A percentile compares a stretch with the other conserved stretches of the same genome.
Conservation (phyloP, 2,797 vertebrate species). For the Oreonectes daqikongensis region DNA sequence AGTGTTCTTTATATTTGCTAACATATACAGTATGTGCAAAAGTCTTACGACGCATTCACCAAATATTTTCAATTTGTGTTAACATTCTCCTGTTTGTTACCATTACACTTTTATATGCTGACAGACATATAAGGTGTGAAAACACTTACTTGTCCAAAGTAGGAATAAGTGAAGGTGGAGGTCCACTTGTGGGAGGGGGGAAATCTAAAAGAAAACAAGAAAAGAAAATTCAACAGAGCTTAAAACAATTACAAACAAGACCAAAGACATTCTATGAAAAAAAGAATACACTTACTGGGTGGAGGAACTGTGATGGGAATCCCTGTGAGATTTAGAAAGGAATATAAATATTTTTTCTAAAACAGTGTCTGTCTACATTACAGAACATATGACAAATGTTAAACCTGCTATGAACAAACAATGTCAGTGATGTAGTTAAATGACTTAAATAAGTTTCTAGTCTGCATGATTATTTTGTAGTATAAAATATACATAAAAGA, state of each 20-base stretch:
- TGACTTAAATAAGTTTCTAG: background rate
- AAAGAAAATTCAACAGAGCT: background rate
- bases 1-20: background rate
- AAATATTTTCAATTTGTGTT: too few species aligned
- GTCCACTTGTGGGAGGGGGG: constrained; percentile 76
- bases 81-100: too few species aligned
- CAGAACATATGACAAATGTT: too few species aligned
- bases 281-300: constrained; percentile 61
- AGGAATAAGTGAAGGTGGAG: constrained; percentile 78
- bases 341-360: background rate
- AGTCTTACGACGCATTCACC: too few species aligned
- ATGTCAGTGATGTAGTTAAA: too few species aligned
- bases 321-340: constrained; percentile 62
- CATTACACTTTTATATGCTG: background rate
- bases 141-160: constrained; percentile 74
- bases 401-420: too few species aligned
- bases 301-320: constrained; percentile 79
- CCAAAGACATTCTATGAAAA: background rate
- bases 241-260: constrained; percentile 17
- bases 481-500: background rate
- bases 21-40: background rate
- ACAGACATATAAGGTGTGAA: background rate
- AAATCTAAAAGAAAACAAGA: constrained; percentile 62
- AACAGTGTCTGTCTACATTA: constrained; percentile 5
- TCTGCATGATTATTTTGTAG: background rate